phyloP scores from a whole-genome alignment of 2,113 vertebrate genomes.

The Megaptera novaeangliae region DNA sequence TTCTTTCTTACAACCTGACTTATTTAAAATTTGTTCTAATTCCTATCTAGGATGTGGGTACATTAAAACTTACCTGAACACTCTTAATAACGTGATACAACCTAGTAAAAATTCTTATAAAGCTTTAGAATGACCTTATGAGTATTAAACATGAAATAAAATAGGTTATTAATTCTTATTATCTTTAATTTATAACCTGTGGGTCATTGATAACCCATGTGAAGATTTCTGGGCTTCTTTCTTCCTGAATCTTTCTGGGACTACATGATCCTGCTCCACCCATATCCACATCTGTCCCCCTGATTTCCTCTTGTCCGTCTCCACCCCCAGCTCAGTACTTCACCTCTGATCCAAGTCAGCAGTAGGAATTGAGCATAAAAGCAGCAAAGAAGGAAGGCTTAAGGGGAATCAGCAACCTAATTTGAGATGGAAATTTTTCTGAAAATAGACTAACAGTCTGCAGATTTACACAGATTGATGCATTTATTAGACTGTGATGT shows the following conservation, averaged over 20 bases:
- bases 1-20: neutral
- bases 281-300: neutral
- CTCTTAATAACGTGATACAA: neutral
- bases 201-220: neutral
- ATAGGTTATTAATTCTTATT: neutral
- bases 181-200: neutral
- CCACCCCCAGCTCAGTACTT: neutral
- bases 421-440: constrained; percentile 42
- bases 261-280: neutral
- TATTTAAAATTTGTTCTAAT: constrained; percentile 9
- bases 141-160: neutral
- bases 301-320: neutral
- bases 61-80: neutral
- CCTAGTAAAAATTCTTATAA: neutral
- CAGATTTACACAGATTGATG: constrained; percentile 38
- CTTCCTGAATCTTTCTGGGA: neutral
- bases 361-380: neutral
- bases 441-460: constrained; percentile 44
- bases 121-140: neutral
- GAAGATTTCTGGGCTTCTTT: neutral
- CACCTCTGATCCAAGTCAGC: neutral
- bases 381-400: neutral
- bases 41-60: neutral
- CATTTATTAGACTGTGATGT: constrained; percentile 33
- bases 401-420: neutral